phyloP scores from a whole-genome alignment of 2,113 vertebrate genomes.

The Telmatochromis sp. region DNA sequence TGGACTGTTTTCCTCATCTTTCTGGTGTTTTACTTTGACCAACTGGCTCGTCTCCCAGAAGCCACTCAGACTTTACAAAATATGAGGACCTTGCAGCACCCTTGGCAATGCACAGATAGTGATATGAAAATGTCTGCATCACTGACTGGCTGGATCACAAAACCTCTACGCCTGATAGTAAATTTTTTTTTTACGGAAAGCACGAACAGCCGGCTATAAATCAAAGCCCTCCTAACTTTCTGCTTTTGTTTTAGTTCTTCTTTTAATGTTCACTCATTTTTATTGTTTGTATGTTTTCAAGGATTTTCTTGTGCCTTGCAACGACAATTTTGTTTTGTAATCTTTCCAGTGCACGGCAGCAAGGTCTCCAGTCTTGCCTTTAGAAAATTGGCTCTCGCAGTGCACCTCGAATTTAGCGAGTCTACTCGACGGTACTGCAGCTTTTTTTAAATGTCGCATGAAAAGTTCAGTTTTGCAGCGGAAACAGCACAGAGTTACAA shows the following conservation, averaged over 20 bases:
- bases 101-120: conserved; percentile 4
- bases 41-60: conserved; percentile 10
- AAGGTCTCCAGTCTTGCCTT: background rate
- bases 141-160: background rate
- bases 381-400: background rate
- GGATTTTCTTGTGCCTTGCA: background rate
- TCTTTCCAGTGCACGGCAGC: background rate
- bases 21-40: background rate
- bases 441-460: background rate
- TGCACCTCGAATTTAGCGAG: background rate
- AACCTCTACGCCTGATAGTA: background rate
- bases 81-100: conserved; percentile 7
- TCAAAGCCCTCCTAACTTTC: background rate
- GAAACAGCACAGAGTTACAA: background rate
- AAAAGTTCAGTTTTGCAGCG: background rate
- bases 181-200: rapidly evolving
- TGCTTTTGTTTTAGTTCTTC: background rate
- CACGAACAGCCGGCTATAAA: background rate
- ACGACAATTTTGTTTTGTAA: conserved; percentile 1
- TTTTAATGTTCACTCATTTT: background rate
- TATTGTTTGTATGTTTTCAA: conserved; percentile 5
- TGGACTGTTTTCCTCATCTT: background rate
- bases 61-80: conserved; percentile 2
- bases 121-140: background rate
- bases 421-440: background rate